phyloP scores from a whole-genome alignment of 2,797 vertebrate genomes.

The Ctenopoma kingsleyae region DNA sequence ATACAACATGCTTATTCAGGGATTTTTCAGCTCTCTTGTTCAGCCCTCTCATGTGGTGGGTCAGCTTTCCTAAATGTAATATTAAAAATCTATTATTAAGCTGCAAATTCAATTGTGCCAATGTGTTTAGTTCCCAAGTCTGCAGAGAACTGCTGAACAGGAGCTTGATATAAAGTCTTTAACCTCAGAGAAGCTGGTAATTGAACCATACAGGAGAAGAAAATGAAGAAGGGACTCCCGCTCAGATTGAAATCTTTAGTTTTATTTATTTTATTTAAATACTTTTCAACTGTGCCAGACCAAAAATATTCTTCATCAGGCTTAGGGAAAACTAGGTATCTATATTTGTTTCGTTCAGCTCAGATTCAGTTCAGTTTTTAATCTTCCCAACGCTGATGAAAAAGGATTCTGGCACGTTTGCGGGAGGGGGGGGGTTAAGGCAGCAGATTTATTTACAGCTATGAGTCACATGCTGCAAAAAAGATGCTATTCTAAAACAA shows the following conservation, averaged over 20 bases:
- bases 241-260: conserved; percentile 40
- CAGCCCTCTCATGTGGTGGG: conserved; percentile 39
- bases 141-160: conserved; percentile 62
- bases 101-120: conserved; percentile 66
- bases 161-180: conserved; percentile 68
- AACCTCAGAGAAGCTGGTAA: conserved; percentile 66
- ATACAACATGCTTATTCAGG: conserved; percentile 38
- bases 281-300: conserved; percentile 17
- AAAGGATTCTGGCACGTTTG: conserved; percentile 54
- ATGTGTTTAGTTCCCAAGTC: conserved; percentile 56
- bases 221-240: conserved; percentile 17
- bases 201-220: conserved; percentile 39
- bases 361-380: conserved; percentile 64
- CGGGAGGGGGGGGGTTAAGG: conserved; percentile 23
- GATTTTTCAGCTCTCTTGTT: conserved; percentile 35
- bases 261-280: conserved; percentile 41
- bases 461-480: conserved; percentile 55
- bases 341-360: conserved; percentile 48
- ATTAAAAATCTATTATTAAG: conserved; percentile 66
- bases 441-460: conserved; percentile 37
- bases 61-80: conserved; percentile 55
- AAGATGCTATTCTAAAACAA: conserved; percentile 16
- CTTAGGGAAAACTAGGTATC: conserved; percentile 23
- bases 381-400: conserved; percentile 60
- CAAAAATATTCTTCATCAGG: conserved; percentile 3